Evolutionary conservation across 1,140 invertebrate species (phyloP).

Genomic region (Heliconius hewitsoni): DNA sequence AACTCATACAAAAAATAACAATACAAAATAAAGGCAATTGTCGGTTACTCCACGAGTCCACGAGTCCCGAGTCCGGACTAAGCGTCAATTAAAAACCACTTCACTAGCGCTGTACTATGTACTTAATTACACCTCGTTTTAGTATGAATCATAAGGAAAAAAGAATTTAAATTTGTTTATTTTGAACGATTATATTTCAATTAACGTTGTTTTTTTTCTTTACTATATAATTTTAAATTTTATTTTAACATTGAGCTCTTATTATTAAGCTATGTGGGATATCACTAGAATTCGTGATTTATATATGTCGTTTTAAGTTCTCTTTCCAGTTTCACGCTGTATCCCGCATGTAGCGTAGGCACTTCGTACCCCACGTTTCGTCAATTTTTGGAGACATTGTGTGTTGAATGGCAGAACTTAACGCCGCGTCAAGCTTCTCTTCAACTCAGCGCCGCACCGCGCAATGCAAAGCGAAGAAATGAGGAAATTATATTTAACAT

Average conservation of each 20-base stretch:
- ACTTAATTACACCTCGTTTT: slow-evolving; percentile 4
- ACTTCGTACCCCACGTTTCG: too few relatives aligned
- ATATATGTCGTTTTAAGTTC: too few relatives aligned
- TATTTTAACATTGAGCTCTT: background rate
- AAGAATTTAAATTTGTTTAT: background rate
- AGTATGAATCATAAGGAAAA: slow-evolving; percentile 1
- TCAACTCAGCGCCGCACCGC: background rate
- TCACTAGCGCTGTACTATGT: background rate
- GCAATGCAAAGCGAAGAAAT: background rate
- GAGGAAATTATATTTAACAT: too few relatives aligned
- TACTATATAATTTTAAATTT: background rate
- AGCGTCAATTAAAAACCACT: slow-evolving; percentile 39
- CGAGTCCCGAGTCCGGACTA: background rate
- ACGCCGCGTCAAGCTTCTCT: background rate
- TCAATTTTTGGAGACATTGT: background rate
- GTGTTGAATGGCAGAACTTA: background rate
- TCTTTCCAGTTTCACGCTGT: too few relatives aligned
- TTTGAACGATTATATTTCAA: background rate
- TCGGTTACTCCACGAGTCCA: background rate
- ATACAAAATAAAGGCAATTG: slow-evolving; percentile 2
- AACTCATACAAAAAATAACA: background rate
- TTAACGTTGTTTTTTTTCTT: background rate
- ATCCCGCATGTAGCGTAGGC: too few relatives aligned
- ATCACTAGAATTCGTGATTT: too few relatives aligned
- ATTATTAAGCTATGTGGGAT: too few relatives aligned